Percentiles rank a stretch among this genome's conserved stretches.
Evolutionary conservation across 2,113 vertebrate genomes (phyloP).

Genomic region (Rousettus leschenaultii): DNA sequence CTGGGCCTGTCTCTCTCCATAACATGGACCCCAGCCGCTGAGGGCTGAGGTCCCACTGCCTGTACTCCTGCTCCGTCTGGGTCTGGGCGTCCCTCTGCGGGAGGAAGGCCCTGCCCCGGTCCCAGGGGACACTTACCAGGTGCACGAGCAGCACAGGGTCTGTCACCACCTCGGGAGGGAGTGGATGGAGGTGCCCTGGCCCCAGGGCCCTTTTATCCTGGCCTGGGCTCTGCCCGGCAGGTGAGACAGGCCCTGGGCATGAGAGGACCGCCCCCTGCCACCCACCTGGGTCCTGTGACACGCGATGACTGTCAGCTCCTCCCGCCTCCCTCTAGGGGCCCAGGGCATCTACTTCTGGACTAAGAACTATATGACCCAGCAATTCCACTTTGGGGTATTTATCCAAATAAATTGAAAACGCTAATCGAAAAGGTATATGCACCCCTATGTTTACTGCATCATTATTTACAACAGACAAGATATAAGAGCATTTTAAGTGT

Average conservation of each 20-base stretch:
- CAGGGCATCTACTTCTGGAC: background rate
- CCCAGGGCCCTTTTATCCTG: constrained; percentile 9
- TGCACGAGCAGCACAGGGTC: background rate
- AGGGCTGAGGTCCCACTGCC: too few species aligned
- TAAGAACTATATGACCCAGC: background rate
- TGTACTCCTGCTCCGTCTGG: background rate
- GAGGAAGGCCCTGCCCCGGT: background rate
- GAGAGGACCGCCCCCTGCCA: background rate
- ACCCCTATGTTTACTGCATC: background rate
- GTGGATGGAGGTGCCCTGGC: background rate
- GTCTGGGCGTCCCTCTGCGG: background rate
- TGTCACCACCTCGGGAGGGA: background rate
- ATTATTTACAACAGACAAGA: background rate
- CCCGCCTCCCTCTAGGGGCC: background rate
- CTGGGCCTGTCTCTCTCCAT: background rate
- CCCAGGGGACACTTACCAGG: background rate
- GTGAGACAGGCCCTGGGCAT: constrained; percentile 22
- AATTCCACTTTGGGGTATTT: background rate
- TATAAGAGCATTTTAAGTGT: background rate
- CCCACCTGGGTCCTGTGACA: background rate
- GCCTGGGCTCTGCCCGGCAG: background rate
- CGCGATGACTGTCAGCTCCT: background rate
- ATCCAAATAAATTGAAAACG: background rate
- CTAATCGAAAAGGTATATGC: background rate
- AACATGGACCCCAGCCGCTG: background rate